Conservation (phyloP, 2,888 invertebrate species). For the Apocheima hispidaria region DNA sequence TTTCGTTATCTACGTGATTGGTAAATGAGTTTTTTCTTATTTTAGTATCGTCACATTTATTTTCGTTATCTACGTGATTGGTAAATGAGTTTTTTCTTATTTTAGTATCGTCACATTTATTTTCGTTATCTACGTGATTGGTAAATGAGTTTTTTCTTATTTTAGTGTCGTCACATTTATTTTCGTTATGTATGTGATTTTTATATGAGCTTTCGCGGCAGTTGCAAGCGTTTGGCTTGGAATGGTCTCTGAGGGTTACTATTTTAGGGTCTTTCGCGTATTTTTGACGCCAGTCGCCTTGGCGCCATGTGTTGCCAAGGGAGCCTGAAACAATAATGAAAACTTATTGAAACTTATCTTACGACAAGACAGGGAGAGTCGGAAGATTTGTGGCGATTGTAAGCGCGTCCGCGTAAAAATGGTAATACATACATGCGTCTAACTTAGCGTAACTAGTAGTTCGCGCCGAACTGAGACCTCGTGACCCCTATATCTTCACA, state of each 20-base stretch:
- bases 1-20: slow-evolving; percentile 8
- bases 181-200: slow-evolving; percentile 8
- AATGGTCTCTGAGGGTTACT: slow-evolving; percentile 62
- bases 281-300: slow-evolving; percentile 88
- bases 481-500: too few species aligned
- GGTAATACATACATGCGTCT: too few species aligned
- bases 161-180: too few species aligned
- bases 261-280: slow-evolving; percentile 69
- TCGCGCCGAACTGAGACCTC: too few species aligned
- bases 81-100: slow-evolving; percentile 37
- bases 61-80: slow-evolving; percentile 8
- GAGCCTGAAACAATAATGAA: slow-evolving; percentile 82
- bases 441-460: too few species aligned
- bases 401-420: too few species aligned
- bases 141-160: slow-evolving; percentile 37
- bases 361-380: too few species aligned
- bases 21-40: slow-evolving; percentile 37
- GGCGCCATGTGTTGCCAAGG: slow-evolving; percentile 93
- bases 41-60: too few species aligned
- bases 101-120: too few species aligned
- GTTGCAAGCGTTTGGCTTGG: slow-evolving; percentile 52
- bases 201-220: slow-evolving; percentile 48
- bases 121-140: slow-evolving; percentile 8
- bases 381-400: too few species aligned
- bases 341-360: not conserved